Base-by-base conservation (phyloP, 2,888 invertebrate species). In the Pterostichus madidus region DNA sequence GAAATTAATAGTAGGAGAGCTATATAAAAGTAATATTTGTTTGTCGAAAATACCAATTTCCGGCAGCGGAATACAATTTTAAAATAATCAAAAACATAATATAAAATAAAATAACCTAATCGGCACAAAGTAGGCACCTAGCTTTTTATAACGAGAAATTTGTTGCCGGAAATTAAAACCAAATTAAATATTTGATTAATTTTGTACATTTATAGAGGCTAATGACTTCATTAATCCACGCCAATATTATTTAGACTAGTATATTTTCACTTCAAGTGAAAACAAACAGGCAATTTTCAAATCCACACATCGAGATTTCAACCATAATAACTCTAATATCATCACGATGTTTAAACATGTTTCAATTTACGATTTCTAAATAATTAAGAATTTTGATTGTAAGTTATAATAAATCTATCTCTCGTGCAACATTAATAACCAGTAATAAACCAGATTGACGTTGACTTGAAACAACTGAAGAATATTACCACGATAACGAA, bases 131-230 rank as follows among this genome's bases (percentile, higher is more conserved):
- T 24, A 24, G 24, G 24, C 24, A 24, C 24, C 24, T 24, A 24
- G 3, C 24, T 24, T 49, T 49, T 49, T 49, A 11, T n/a, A 13
- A 11, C 35, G 0, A 64, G 32, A 64, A 64, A 64, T 64, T 64
- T 64, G 64, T 64, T 64, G 64, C 64, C 35, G 64, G 64, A 64
- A 39, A 64, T 64, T 13, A 64, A 49, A 64, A 31, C 13, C n/a
- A 32, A 24, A 24, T 24, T 24, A 24, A 24, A 35, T 13, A 13
- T 35, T 64, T 64, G 64, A 64, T 64, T 64, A 64, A 64, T 64
- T 64, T 49, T n/a, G n/a, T 64, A 64, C 35, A 64, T 64, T n/a
- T 64, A 64, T 64, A 35, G 64, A 64, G 32, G 35, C 35, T 64
- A 64, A 39, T 35, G 11, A 35, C 35, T 35, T 35, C 11, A 64